Evolutionary conservation across 2,888 invertebrate genomes (phyloP).

Genomic region (Cryptocephalus primarius): DNA sequence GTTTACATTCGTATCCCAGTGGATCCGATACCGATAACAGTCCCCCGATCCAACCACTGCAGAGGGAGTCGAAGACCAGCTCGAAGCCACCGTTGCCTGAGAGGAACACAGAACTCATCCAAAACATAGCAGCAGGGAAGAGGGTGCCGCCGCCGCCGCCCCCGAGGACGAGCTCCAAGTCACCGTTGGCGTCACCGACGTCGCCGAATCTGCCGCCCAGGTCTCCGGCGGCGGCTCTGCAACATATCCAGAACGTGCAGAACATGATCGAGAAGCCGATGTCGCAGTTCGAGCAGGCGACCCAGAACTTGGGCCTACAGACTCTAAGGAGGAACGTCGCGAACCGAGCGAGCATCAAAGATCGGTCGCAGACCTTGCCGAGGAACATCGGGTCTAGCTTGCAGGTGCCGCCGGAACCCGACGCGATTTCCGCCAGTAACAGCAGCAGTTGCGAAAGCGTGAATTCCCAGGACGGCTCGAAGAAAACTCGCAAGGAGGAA

Average conservation of each 20-base stretch:
- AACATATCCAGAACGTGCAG: slow-evolving; percentile 36
- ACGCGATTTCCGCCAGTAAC: slow-evolving; percentile 46
- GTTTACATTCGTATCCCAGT: slow-evolving; percentile 77
- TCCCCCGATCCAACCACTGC: slow-evolving; percentile 57
- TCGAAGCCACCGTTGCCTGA: slow-evolving; percentile 74
- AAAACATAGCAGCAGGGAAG: slow-evolving; percentile 54
- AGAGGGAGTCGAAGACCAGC: slow-evolving; percentile 39
- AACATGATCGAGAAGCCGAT: slow-evolving; percentile 33
- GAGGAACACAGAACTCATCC: slow-evolving; percentile 58
- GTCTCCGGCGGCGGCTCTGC: slow-evolving; percentile 37
- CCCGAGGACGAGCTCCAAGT: slow-evolving; percentile 81
- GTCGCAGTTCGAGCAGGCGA: slow-evolving; percentile 35
- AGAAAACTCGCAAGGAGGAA: slow-evolving; percentile 55
- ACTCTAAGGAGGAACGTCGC: slow-evolving; percentile 33
- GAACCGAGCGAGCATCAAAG: slow-evolving; percentile 33
- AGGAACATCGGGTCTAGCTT: slow-evolving; percentile 36
- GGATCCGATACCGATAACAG: slow-evolving; percentile 74
- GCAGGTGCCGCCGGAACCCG: slow-evolving; percentile 22
- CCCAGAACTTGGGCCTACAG: slow-evolving; percentile 36
- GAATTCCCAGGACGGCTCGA: slow-evolving; percentile 59
- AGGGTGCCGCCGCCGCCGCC: slow-evolving; percentile 85
- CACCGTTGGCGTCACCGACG: slow-evolving; percentile 76
- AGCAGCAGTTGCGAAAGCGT: slow-evolving; percentile 68
- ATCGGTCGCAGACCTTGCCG: slow-evolving; percentile 36
- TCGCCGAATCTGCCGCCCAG: slow-evolving; percentile 56